Conservation (phyloP, 2,888 invertebrate genomes). For the Ctenicera cuprea region DNA sequence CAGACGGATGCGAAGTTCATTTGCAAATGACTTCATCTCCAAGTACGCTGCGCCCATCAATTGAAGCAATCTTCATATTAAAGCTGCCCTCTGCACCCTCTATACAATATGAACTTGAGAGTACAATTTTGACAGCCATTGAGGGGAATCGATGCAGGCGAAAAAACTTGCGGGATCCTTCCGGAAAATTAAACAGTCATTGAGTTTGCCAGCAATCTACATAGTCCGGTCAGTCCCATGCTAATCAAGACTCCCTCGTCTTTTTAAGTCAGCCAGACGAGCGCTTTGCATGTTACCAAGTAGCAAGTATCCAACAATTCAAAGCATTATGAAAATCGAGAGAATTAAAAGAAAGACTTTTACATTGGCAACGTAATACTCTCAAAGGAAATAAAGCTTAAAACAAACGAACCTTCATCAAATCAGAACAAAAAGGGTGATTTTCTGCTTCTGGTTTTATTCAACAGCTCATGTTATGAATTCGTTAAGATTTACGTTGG, state of each 20-base stretch:
- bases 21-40: slow-evolving; percentile 72
- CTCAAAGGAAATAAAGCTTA: slow-evolving; percentile 42
- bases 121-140: slow-evolving; percentile 69
- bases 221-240: slow-evolving; percentile 64
- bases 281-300: slow-evolving; percentile 55
- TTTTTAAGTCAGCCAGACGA: slow-evolving; percentile 57
- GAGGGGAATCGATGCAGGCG: slow-evolving; percentile 61
- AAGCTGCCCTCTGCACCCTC: slow-evolving; percentile 65
- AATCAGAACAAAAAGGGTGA: background rate
- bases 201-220: slow-evolving; percentile 62
- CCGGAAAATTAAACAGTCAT: slow-evolving; percentile 67
- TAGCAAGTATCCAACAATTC: slow-evolving; percentile 38
- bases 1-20: slow-evolving; percentile 71
- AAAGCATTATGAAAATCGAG: slow-evolving; percentile 47
- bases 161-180: slow-evolving; percentile 64
- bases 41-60: slow-evolving; percentile 66
- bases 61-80: slow-evolving; percentile 72
- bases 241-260: slow-evolving; percentile 59
- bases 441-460: slow-evolving; percentile 2
- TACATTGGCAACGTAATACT: slow-evolving; percentile 43
- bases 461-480: no score
- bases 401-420: slow-evolving; percentile 31
- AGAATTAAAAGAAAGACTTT: slow-evolving; percentile 47
- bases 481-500: no score
- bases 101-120: slow-evolving; percentile 69